Evolutionary conservation across 1,140 invertebrate genomes (phyloP), one percentile per base, ranked within the genome.

Genomic region (Brachionus sp.): DNA sequence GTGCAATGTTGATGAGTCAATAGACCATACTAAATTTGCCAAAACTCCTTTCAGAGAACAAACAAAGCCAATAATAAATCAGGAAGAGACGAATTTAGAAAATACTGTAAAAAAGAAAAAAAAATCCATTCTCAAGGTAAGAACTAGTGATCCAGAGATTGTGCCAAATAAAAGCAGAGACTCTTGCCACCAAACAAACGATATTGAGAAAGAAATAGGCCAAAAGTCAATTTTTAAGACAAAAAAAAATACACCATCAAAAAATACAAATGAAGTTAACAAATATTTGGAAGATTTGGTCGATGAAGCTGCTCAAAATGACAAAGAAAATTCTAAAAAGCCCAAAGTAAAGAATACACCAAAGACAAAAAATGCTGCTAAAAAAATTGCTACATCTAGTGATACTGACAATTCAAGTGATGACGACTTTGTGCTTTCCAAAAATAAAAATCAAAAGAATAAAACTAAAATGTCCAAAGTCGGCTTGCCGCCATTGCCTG

Each of bases 141-240:
- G 70, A 12, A 75, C 23, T 3, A 75, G 70, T 33, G 70, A 50
- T 70, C 62, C 62, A 29, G 7, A 19, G 13, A n/a, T 3, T 0
- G 12, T 5, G 16, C 9, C 62, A 6, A 29, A 25, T 12, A 64
- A 25, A 2, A 19, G n/a, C n/a, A n/a, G 13, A 37, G 16, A 70
- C 2, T 39, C 33, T n/a, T n/a, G n/a, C 6, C 66, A 37, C 37
- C n/a, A 42, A 42, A 3, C n/a, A 3, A 33, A 39, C n/a, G 37
- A 70, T 12, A 10, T 19, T 16, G 66, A 70, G 0, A 37, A 10
- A 2, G 35, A n/a, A 39, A 1, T 12, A 33, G 19, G 7, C 37
- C 37, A 70, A n/a, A 75, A 75, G 13, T 13, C 70, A 29, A 75
- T 75, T 25, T 75, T 75, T 35, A 75, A 50, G 25, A 25, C 70